Evolutionary conservation across 2,797 vertebrate genomes (phyloP), one percentile per base, ranked within the genome.

Genomic region (Acanthurus lineatus): DNA sequence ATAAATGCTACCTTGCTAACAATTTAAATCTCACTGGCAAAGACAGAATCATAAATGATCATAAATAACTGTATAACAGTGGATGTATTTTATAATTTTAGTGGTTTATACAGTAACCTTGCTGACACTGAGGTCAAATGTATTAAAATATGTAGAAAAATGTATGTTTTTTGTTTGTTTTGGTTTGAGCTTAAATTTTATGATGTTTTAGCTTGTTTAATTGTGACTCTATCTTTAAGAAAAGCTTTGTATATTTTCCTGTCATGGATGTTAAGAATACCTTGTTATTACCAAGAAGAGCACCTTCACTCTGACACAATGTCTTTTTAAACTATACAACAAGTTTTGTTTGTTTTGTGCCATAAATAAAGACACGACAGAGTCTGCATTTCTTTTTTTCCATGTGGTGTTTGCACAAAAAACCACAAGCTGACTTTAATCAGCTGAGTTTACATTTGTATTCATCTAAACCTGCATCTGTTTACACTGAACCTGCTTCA

Each of bases 321-420:
- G 15, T 49, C 32, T 51, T 44, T 53, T 54, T 51, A 62, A 49
- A 17, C 14, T 38, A 7, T 3, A 58, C 20, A 32, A 20, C 2
- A 49, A 0, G 5, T 35, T 74, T 47, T 25, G 45, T 52, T 66
- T 69, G 17, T 73, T 57, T 20, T 20, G 28, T 28, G 16, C 16
- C 51, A 22, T 16, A 9, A 16, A 19, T 16, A 73, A 69, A 79
- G 38, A 52, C 58, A 63, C 47, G 47, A 54, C 20, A 65, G 59
- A 61, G 48, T 17, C 8, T 52, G 61, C n/a, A 44, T 14, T 17
- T 42, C 42, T 20, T 32, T 54, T 66, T 54, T 59, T 47, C 76
- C 48, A 64, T 56, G 58, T 6, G 49, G 15, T 61, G 71, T 79
- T 76, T 79, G 64, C 72, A 62, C 9, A 58, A 59, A 72, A 69